Evolutionary conservation across 2,113 vertebrate genomes (phyloP).

Genomic region (Suncus etruscus): DNA sequence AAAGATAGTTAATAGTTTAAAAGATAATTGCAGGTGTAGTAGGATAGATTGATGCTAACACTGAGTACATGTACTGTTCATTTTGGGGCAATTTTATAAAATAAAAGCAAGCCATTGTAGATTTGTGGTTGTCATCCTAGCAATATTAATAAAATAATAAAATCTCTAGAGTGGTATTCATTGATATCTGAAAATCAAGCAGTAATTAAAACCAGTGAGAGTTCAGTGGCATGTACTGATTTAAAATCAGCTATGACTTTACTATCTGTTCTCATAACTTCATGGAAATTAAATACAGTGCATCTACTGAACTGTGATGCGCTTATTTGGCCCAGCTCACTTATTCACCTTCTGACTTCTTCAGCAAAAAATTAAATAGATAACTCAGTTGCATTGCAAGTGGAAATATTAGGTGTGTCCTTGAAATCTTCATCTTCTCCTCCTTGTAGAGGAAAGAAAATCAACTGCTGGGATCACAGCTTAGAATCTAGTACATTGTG

Average conservation of each 20-base stretch:
- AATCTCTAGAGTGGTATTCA: constrained; percentile 35
- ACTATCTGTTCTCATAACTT: constrained; percentile 44
- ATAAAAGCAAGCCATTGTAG: background rate
- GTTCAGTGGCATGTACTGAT: background rate
- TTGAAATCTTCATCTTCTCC: constrained; percentile 57
- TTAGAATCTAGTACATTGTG: background rate
- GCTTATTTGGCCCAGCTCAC: constrained; percentile 4
- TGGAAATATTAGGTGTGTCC: constrained; percentile 52
- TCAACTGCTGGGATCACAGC: background rate
- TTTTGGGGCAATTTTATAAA: constrained; percentile 25
- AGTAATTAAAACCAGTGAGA: constrained; percentile 18
- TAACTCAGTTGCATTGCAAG: constrained; percentile 26
- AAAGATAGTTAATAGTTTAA: background rate
- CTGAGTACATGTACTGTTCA: background rate
- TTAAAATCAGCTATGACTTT: constrained; percentile 52
- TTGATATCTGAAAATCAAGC: constrained; percentile 58
- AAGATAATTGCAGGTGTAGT: background rate
- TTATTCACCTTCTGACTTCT: constrained; percentile 48
- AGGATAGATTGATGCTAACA: background rate
- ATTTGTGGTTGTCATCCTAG: constrained; percentile 33
- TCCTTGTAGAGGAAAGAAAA: constrained; percentile 51
- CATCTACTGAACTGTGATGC: constrained; percentile 10
- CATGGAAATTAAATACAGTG: constrained; percentile 41
- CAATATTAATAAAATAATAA: constrained; percentile 8
- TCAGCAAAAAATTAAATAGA: constrained; percentile 63